phyloP scores from a whole-genome alignment of 2,888 invertebrate species.

The Lepidocyrtinus sp. region DNA sequence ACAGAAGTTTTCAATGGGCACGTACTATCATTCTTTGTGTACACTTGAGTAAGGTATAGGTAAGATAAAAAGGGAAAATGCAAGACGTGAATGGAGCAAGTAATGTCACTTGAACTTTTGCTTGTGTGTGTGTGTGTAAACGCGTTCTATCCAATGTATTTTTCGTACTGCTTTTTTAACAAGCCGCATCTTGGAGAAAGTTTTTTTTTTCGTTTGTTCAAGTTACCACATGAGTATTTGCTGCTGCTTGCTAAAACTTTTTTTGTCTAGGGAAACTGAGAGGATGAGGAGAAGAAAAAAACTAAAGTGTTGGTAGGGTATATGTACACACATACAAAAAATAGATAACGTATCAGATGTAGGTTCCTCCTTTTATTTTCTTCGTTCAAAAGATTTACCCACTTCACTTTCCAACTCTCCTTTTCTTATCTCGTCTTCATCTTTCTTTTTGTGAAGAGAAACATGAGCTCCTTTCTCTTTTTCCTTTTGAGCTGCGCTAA shows the following conservation, averaged over 20 bases:
- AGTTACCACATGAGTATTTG: not conserved
- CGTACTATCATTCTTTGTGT: slow-evolving; percentile 4
- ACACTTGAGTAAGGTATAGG: not conserved
- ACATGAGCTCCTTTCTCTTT: slow-evolving; percentile 41
- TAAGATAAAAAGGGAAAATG: slow-evolving; percentile 8
- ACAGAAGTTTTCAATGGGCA: slow-evolving; percentile 7
- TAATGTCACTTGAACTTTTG: slow-evolving; percentile 40
- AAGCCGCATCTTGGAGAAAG: not conserved
- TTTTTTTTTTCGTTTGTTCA: not conserved
- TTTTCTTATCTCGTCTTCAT: slow-evolving; percentile 52
- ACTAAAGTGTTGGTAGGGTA: not conserved
- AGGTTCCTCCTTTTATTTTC: slow-evolving; percentile 6
- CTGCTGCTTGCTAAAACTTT: not conserved
- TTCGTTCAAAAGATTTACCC: slow-evolving; percentile 49
- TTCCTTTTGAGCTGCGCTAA: not conserved
- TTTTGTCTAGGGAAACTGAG: too few species aligned
- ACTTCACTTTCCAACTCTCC: slow-evolving; percentile 18
- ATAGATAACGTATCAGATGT: slow-evolving; percentile 34
- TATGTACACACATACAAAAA: not conserved
- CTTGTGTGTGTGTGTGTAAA: not conserved
- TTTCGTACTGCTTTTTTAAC: not conserved
- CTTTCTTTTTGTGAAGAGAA: slow-evolving; percentile 41
- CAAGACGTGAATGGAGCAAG: slow-evolving; percentile 9
- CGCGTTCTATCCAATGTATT: not conserved
- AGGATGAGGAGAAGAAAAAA: not conserved